Conservation (phyloP, 2,113 vertebrate species). For the Heloderma charlesbogerti region DNA sequence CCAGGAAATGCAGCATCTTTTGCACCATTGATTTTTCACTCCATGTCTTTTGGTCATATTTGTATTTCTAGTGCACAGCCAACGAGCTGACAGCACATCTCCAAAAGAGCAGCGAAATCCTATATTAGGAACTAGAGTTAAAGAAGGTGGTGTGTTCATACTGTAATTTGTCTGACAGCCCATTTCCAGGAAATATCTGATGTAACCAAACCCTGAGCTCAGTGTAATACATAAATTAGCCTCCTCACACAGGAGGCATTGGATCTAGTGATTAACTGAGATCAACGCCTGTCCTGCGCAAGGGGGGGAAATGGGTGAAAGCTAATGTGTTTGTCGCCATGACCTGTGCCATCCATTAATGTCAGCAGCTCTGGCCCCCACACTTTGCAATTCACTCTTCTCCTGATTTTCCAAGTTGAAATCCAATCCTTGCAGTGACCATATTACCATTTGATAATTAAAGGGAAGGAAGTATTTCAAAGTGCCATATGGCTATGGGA, state of each 20-base stretch:
- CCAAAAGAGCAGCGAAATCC: not conserved
- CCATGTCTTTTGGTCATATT: not conserved
- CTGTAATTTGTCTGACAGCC: constrained; percentile 30
- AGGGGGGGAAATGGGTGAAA: not conserved
- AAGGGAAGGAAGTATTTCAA: not conserved
- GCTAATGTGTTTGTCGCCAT: constrained; percentile 6
- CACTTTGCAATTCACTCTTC: not conserved
- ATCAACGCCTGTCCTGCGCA: not conserved
- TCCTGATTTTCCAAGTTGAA: constrained; percentile 4
- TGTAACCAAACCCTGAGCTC: constrained; percentile 21
- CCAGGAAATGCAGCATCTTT: not conserved
- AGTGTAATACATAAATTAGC: constrained; percentile 32
- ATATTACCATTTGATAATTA: not conserved
- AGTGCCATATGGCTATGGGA: not conserved
- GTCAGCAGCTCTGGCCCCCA: not conserved
- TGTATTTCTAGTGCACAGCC: not conserved
- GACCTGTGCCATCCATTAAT: not conserved
- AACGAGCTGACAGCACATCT: not conserved
- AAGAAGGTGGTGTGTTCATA: not conserved
- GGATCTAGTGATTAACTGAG: constrained; percentile 27
- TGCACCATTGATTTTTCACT: constrained; percentile 3
- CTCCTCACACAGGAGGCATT: not conserved
- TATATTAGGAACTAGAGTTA: not conserved
- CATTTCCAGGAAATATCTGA: constrained; percentile 36
- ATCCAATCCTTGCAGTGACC: not conserved